Evolutionary conservation across 2,113 vertebrate genomes (phyloP).

Genomic region (Engystomops pustulosus): DNA sequence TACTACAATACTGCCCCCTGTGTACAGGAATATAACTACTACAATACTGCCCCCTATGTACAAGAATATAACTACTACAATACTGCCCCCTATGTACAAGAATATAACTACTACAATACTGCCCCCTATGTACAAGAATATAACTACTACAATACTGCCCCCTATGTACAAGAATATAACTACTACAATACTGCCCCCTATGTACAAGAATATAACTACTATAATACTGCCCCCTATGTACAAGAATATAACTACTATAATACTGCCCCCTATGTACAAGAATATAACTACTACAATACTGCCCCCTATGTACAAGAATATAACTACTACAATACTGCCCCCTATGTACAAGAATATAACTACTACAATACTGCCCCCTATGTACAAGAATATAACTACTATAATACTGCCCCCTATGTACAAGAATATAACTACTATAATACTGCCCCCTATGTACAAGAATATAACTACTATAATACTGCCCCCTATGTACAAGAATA

Average conservation of each 20-base stretch:
- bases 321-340: background rate
- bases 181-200: too few relatives aligned
- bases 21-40: too few relatives aligned
- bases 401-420: background rate
- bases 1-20: too few relatives aligned
- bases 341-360: background rate
- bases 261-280: background rate
- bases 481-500: background rate
- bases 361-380: background rate
- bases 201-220: too few relatives aligned
- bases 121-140: too few relatives aligned
- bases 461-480: too few relatives aligned
- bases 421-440: background rate
- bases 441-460: background rate
- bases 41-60: too few relatives aligned
- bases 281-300: slow-evolving; percentile 3
- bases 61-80: too few relatives aligned
- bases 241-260: background rate
- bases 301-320: background rate
- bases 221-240: too few relatives aligned
- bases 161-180: background rate
- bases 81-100: too few relatives aligned
- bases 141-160: background rate
- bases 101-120: too few relatives aligned
- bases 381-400: background rate